A percentile compares a stretch with the other conserved stretches of the same genome.
Conservation (phyloP, 2,797 vertebrate genomes). For the Halcyon smyrnensis region DNA sequence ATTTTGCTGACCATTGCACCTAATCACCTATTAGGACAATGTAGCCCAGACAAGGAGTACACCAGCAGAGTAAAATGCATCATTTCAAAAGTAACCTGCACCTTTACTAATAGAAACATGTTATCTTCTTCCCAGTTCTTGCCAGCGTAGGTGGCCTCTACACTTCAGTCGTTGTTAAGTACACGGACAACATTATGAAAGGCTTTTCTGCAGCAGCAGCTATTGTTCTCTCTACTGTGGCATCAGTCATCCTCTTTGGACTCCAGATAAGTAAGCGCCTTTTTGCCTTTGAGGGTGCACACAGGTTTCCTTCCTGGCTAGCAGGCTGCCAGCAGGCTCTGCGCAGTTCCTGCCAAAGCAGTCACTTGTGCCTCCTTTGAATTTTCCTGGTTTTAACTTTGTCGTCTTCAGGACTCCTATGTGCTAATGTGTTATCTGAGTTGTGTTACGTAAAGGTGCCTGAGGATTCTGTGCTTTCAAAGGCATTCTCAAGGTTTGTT, state of each 20-base stretch:
- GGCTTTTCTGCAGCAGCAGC: constrained; percentile 96
- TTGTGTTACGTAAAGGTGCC: not conserved
- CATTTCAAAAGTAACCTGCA: not conserved
- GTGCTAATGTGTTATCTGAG: rapidly evolving
- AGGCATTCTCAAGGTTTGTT: not conserved
- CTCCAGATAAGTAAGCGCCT: constrained; percentile 92
- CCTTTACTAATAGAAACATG: not conserved
- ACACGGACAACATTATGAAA: constrained; percentile 99
- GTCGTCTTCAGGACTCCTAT: not conserved
- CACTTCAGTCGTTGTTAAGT: constrained; percentile 96
- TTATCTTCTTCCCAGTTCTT: constrained; percentile 81
- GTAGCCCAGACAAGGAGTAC: not conserved
- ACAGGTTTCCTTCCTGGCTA: not conserved
- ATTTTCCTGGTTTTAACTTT: not conserved
- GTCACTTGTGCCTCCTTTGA: not conserved
- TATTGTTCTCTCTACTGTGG: constrained; percentile 93
- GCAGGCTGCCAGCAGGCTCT: not conserved
- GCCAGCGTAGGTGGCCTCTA: constrained; percentile 95
- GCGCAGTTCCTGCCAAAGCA: not conserved
- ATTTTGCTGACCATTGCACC: not conserved
- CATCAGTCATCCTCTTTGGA: constrained; percentile 92
- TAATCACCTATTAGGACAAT: not conserved
- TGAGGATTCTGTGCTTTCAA: not conserved
- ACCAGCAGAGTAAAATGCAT: not conserved
- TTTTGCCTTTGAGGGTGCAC: not conserved